Base-by-base conservation (phyloP, 2,797 vertebrate genomes). In the Caiman crocodilus region DNA sequence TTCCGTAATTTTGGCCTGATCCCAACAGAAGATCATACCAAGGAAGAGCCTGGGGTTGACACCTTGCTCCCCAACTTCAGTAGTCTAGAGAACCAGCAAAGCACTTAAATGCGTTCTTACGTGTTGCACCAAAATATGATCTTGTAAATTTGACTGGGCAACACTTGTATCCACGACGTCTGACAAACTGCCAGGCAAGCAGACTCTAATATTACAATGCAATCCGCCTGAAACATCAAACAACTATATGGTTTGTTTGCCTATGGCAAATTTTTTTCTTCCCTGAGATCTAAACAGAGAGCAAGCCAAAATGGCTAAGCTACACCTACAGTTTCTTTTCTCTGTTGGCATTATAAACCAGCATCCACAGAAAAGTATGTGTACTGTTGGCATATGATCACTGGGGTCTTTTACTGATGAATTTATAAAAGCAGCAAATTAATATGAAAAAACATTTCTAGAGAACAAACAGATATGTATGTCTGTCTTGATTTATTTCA, bases 21-120 rank as follows among this genome's bases (percentile, higher is more conserved):
- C 42, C 65, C 28, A 25, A 50, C 35, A 5, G 60, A 89, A 92
- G 75, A 89, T 63, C 88, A 89, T 78, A 85, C 5, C 82, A n/a
- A 17, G 60, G 5, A 18, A 73, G 30, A 79, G 78, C 26, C 4
- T 79, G 64, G 21, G 79, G 76, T 58, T 78, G 79, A 90, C 83
- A 63, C 21, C 57, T 4, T 14, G 82, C 74, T 59, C 63, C 42
- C 9, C 21, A 30, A 50, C 14, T 78, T 60, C 71, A 58, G 23
- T 30, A 76, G 0, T 0, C 78, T 12, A 17, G 65, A 71, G 77
- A 50, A 5, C 9, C 63, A 26, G 35, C 60, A 64, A 77, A 86
- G 76, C 20, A 26, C 42, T 67, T 42, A 63, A 76, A 42, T 64
- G 50, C 23, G 32, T 3, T 30, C 85, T 63, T 50, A 76, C 85